These are phyloP conservation scores for Dicerorhinus sumatrensis DNA, from an alignment of 2,113 vertebrate species.

Conservation along the genomic window DNA sequence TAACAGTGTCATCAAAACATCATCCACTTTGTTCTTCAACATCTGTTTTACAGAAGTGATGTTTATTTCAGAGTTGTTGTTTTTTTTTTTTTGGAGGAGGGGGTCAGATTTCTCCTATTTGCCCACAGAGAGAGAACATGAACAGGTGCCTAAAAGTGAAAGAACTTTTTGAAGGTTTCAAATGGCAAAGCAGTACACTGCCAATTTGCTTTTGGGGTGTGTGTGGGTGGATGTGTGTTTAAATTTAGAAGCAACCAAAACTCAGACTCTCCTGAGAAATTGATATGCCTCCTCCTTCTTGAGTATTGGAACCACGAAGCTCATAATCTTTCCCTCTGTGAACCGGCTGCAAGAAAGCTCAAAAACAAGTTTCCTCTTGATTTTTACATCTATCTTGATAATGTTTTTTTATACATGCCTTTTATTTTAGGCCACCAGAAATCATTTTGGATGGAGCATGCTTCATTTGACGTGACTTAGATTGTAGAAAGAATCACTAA, in stretches of 20 bases:
- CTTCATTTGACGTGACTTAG: neutral
- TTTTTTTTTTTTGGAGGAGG: neutral
- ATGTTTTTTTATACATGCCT: neutral
- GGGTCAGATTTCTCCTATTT: neutral
- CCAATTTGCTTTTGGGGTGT: neutral
- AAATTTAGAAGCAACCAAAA: constrained; percentile 55
- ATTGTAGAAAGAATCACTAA: neutral
- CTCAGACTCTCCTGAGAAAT: constrained; percentile 35
- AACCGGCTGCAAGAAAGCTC: neutral
- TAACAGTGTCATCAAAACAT: neutral
- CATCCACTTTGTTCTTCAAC: neutral
- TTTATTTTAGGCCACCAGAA: neutral
- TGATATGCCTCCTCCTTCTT: neutral
- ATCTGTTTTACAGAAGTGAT: neutral
- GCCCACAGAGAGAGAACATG: neutral
- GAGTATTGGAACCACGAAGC: neutral
- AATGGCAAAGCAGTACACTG: neutral
- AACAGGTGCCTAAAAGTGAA: neutral
- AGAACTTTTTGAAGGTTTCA: neutral
- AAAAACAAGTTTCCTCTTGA: constrained; percentile 13
- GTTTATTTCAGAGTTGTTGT: neutral
- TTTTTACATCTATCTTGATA: neutral
- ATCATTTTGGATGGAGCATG: neutral
- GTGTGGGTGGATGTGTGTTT: constrained; percentile 23
- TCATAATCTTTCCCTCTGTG: neutral